These are phyloP conservation scores for Octodon degus DNA, from an alignment of 2,113 vertebrate genomes.

Conservation along the genomic window DNA sequence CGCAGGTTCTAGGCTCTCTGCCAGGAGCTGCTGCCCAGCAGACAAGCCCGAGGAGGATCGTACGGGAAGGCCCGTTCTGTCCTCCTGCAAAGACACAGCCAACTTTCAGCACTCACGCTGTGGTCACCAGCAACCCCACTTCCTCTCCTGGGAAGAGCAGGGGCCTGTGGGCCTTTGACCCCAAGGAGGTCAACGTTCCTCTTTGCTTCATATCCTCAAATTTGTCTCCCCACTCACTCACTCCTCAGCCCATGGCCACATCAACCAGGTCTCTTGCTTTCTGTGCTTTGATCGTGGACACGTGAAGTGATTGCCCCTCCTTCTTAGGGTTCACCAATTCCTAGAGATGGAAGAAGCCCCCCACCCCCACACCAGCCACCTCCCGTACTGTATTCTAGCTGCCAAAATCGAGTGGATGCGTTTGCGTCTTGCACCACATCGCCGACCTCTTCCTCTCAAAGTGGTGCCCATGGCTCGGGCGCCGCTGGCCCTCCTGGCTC, in stretches of 20 bases:
- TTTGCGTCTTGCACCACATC: not conserved
- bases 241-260: not conserved
- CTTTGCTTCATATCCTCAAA: not conserved
- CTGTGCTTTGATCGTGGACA: not conserved
- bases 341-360: not conserved
- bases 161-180: not conserved
- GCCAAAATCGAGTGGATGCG: not conserved
- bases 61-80: not conserved
- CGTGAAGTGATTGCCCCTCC: not conserved
- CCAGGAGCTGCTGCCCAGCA: not conserved
- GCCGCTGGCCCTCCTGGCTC: not conserved
- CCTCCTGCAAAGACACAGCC: not conserved
- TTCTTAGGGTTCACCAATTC: not conserved
- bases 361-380: not conserved
- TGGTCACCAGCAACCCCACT: not conserved
- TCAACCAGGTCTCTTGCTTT: not conserved
- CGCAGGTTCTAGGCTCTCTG: not conserved
- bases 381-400: not conserved
- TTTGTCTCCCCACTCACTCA: not conserved
- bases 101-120: not conserved
- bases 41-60: not conserved
- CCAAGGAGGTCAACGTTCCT: not conserved
- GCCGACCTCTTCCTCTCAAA: not conserved
- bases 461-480: accelerated
- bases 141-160: not conserved